A percentile compares a stretch with the other conserved stretches of the same genome.
phyloP scores from a whole-genome alignment of 2,113 vertebrate species.

The Sinocyclocheilus grahami region DNA sequence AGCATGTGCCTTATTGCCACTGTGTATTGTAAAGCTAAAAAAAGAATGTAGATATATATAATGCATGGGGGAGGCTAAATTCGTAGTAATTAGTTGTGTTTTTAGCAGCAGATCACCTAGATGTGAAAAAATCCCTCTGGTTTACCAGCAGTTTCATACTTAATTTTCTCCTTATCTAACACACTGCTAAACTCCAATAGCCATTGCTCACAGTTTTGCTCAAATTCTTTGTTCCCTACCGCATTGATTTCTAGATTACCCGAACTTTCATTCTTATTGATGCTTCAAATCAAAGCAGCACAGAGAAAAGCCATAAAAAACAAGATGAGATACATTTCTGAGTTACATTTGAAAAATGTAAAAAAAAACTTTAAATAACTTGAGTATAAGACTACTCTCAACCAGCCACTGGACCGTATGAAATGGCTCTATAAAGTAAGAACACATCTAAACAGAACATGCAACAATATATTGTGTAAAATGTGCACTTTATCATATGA shows the following conservation, averaged over 20 bases:
- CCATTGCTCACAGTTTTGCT: background rate
- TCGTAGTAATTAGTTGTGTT: background rate
- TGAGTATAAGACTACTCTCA: too few relatives aligned
- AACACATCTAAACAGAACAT: background rate
- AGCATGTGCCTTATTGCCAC: background rate
- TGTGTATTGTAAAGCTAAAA: background rate
- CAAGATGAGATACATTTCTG: background rate
- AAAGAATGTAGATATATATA: background rate
- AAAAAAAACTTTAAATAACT: background rate
- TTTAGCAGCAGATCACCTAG: background rate
- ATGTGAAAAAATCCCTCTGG: background rate
- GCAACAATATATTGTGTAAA: background rate
- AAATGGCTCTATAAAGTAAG: background rate
- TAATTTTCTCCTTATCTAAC: background rate
- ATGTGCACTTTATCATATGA: background rate
- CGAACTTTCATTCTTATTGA: background rate
- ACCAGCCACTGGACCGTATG: background rate
- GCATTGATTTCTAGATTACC: background rate
- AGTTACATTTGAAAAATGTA: background rate
- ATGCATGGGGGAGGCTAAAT: background rate
- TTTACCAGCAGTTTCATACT: background rate
- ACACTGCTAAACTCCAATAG: background rate
- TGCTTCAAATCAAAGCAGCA: background rate
- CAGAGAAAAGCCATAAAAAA: background rate
- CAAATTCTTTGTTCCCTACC: background rate